Evolutionary conservation across 2,113 vertebrate species (phyloP).

Genomic region (Cyprinodon variegatus): DNA sequence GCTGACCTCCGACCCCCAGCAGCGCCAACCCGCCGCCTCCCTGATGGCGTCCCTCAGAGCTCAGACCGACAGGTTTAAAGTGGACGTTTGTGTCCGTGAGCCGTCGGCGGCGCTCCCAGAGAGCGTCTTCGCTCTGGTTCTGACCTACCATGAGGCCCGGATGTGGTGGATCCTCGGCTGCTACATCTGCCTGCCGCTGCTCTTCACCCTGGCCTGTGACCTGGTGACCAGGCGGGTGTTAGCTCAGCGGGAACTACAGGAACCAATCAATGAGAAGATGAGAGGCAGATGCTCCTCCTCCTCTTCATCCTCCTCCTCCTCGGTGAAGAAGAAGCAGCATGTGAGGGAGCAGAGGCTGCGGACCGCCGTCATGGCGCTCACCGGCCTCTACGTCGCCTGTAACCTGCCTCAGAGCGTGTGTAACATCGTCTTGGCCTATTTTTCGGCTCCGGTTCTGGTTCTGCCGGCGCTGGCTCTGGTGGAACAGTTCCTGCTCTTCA

Average conservation of each 20-base stretch:
- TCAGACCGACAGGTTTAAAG: conserved; percentile 4
- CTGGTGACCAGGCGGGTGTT: conserved; percentile 86
- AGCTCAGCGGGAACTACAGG: conserved; percentile 41
- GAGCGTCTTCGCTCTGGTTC: conserved; percentile 86
- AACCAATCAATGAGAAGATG: conserved; percentile 14
- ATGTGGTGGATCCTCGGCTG: conserved; percentile 97
- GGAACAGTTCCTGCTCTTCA: conserved; percentile 92
- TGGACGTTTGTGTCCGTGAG: conserved; percentile 84
- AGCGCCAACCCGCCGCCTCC: neutral
- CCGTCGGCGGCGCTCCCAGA: conserved; percentile 85
- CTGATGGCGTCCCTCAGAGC: conserved; percentile 26
- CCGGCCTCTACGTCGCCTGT: conserved; percentile 83
- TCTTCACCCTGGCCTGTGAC: conserved; percentile 92
- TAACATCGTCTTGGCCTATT: conserved; percentile 86
- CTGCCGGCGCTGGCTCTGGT: conserved; percentile 78
- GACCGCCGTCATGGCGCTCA: conserved; percentile 85
- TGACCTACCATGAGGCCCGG: conserved; percentile 93
- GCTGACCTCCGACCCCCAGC: conserved; percentile 7
- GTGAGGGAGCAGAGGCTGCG: conserved; percentile 80
- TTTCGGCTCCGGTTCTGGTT: conserved; percentile 75
- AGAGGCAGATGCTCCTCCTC: conserved; percentile 54
- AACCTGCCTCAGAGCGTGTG: conserved; percentile 87
- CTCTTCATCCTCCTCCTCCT: conserved; percentile 41
- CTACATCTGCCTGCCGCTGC: conserved; percentile 93
- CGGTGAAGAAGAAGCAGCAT: conserved; percentile 68